Evolutionary conservation across 2,797 vertebrate genomes (phyloP).

Genomic region (Trematomus bernacchii): DNA sequence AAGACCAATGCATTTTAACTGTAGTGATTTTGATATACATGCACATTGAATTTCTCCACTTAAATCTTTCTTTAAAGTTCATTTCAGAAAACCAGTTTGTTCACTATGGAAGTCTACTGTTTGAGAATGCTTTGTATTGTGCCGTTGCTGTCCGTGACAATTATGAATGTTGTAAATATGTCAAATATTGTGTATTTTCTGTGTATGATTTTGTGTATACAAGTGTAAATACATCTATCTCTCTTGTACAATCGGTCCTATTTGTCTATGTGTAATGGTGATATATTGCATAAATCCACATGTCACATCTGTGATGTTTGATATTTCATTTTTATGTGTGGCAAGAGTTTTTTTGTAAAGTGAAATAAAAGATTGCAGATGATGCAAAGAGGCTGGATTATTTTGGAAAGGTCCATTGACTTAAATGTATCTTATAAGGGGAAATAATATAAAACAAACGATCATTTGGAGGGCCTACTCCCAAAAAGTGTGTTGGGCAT

Average conservation of each 20-base stretch:
- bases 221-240: slow-evolving; percentile 67
- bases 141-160: slow-evolving; percentile 66
- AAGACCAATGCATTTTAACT: slow-evolving; percentile 40
- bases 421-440: not conserved
- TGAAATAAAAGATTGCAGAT: slow-evolving; percentile 78
- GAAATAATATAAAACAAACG: no score
- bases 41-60: slow-evolving; percentile 3
- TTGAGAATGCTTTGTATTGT: slow-evolving; percentile 75
- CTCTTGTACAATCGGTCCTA: slow-evolving; percentile 54
- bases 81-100: slow-evolving; percentile 52
- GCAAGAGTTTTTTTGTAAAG: slow-evolving; percentile 74
- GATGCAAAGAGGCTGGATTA: slow-evolving; percentile 35
- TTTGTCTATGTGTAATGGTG: slow-evolving; percentile 68
- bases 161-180: slow-evolving; percentile 75
- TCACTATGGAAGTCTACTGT: slow-evolving; percentile 59
- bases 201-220: slow-evolving; percentile 63
- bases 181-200: slow-evolving; percentile 68
- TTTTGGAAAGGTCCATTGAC: not conserved
- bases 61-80: slow-evolving; percentile 18
- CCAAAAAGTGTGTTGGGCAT: no score
- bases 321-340: slow-evolving; percentile 78
- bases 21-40: slow-evolving; percentile 38
- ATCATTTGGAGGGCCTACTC: no score
- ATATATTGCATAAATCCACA: slow-evolving; percentile 53
- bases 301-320: slow-evolving; percentile 64